Conservation (phyloP, 2,113 vertebrate species). For the Lophotis ruficrista region DNA sequence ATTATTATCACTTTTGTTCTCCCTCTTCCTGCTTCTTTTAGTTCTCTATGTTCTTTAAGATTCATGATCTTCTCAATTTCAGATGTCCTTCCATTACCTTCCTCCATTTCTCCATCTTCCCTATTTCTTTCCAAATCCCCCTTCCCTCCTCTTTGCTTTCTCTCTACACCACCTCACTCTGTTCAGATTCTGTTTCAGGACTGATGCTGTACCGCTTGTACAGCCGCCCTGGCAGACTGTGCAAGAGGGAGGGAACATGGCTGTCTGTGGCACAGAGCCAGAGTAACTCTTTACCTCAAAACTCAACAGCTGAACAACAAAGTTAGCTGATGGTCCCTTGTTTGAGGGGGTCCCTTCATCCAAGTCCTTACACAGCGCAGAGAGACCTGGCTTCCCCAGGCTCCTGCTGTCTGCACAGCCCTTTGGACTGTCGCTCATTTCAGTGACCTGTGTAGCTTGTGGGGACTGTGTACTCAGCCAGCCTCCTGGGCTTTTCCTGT, state of each 20-base stretch:
- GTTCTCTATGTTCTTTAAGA: background rate
- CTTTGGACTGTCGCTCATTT: background rate
- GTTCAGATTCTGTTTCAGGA: background rate
- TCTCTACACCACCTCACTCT: background rate
- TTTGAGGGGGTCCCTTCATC: background rate
- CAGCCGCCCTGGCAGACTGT: background rate
- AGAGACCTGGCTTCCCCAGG: background rate
- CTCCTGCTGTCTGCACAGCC: rapidly evolving
- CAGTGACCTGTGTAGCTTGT: background rate
- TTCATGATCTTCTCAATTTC: background rate
- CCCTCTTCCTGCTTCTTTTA: background rate
- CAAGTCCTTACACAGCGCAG: background rate
- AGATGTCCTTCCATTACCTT: background rate
- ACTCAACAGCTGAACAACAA: background rate
- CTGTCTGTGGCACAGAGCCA: background rate
- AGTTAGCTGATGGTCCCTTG: background rate
- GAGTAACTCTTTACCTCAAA: background rate
- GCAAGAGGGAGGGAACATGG: background rate
- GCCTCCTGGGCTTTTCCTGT: background rate
- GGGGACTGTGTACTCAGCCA: background rate
- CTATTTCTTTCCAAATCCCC: background rate
- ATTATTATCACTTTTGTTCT: background rate
- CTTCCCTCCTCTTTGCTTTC: background rate
- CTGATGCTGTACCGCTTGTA: background rate
- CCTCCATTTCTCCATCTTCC: background rate